Evolutionary conservation across 2,888 invertebrate genomes (phyloP).

Genomic region (Sisyra terminalis): DNA sequence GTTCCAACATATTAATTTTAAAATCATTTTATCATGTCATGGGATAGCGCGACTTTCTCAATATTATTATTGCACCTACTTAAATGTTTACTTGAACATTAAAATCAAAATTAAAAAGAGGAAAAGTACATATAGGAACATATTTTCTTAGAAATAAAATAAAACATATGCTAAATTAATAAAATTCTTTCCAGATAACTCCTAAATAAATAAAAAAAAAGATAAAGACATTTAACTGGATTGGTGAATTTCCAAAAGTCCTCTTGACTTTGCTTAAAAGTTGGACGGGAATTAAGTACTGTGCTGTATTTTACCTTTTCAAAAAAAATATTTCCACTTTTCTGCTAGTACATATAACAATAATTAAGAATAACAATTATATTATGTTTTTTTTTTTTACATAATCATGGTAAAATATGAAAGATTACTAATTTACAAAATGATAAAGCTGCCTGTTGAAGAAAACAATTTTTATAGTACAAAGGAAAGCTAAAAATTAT

Average conservation of each 20-base stretch:
- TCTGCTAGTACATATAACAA: no score
- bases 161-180: slow-evolving; percentile 1
- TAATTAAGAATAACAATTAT: no score
- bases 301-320: no score
- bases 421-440: no score
- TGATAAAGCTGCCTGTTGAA: no score
- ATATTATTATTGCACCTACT: slow-evolving; percentile 7
- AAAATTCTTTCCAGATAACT: background rate
- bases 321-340: no score
- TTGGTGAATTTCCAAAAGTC: background rate
- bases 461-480: no score
- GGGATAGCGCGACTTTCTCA: background rate
- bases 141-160: background rate
- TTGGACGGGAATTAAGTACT: slow-evolving; percentile 3
- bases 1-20: background rate
- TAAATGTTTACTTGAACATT: background rate
- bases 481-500: no score
- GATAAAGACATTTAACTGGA: background rate
- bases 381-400: no score
- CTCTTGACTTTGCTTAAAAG: background rate
- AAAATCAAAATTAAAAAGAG: background rate
- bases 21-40: slow-evolving; percentile 5
- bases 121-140: slow-evolving; percentile 5
- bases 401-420: no score
- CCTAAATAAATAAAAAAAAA: background rate